Evolutionary conservation across 2,888 invertebrate genomes (phyloP), one percentile per base, ranked within the genome.

Genomic region (Scaeva pyrastri): DNA sequence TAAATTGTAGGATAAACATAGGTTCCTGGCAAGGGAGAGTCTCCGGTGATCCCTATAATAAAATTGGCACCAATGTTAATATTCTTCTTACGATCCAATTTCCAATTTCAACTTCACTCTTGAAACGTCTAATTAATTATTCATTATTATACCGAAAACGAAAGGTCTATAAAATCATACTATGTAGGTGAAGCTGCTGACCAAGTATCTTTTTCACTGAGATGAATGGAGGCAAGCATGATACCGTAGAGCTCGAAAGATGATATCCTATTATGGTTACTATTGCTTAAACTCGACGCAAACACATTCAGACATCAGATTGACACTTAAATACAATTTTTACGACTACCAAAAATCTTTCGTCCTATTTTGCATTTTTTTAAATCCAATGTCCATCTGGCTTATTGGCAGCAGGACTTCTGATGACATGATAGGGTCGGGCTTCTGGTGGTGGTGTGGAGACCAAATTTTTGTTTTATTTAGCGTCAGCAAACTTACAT

Each of bases 91-190:
- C 68, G 73, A 78, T 73, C 72, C 77, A 60, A 73, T 77, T 62
- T 71, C 76, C 60, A 64, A 52, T 75, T 76, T 76, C 71, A 55
- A 56, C 52, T 82, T 68, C 23, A 77, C 66, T 68, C 62, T 64
- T 26, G 1, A 74, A 78, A 68, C 52, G 73, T 41, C 68, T 83
- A 74, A 83, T 83, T 83, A 78, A 83, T 78, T 83, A 83, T 83
- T 83, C 78, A 62, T 52, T 58, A 76, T 60, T 41, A 68, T 41
- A 60, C 66, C 48, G 50, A 48, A 58, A 75, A 58, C 23, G 41
- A 8, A 62, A 62, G 43, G 62, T 62, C 62, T 43, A 41, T 14
- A 41, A 43, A 23, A 43, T 41, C 62, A 62, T 43, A 62, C 5
- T n/a, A 23, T 62, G 43, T 62, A 23, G 43, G n/a, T 43, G 60